Base-by-base conservation (phyloP, 2,113 vertebrate genomes). In the Petrocephalus zakoni region DNA sequence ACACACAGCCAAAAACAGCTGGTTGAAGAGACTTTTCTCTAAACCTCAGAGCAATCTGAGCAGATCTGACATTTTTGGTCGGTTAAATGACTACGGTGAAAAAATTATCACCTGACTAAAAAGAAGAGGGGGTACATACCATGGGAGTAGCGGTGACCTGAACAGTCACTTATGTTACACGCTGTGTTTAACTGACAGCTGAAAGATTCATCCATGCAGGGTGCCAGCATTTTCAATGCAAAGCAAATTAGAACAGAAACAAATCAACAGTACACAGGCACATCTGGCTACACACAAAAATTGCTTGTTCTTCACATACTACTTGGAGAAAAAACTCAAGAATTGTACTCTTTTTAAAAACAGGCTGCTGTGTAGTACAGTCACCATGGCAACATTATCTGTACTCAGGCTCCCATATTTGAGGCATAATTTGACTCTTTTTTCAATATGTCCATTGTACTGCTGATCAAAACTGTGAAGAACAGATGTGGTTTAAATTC, bases 381-480 rank as follows among this genome's bases (percentile, higher is more conserved):
- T 83, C 46, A 83, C 81, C 81, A 83, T 83, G 81, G 81, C 49
- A 83, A 83, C 81, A 83, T 49, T 49, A 82, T 49, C 37, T 82
- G 46, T 11, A 49, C 46, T 22, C 81, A 49, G 46, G 21, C 42
- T 83, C 61, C 22, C n/a, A 25, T 22, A 1, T 68, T 68, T 68
- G 61, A 68, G 7, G 19, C n/a, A 68, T 25, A 68, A 68, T 68
- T 68, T 68, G 61, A 15, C n/a, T 68, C 58, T 19, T 64, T 21
- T n/a, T 68, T 68, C 53, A 55, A 68, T n/a, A 68, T n/a, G 7
- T n/a, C 7, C 21, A 68, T 19, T 61, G 56, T 19, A 61, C 61
- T n/a, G 21, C 61, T 25, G 6, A 19, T 68, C 61, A 68, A n/a
- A 25, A n/a, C 61, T 68, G 22, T 5, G 21, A 68, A 25, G 61